Percentiles rank a stretch among this genome's conserved stretches.
These are phyloP conservation scores for Lutraria rhynchaena DNA, from an alignment of 1,140 invertebrate genomes.

Conservation along the genomic window DNA sequence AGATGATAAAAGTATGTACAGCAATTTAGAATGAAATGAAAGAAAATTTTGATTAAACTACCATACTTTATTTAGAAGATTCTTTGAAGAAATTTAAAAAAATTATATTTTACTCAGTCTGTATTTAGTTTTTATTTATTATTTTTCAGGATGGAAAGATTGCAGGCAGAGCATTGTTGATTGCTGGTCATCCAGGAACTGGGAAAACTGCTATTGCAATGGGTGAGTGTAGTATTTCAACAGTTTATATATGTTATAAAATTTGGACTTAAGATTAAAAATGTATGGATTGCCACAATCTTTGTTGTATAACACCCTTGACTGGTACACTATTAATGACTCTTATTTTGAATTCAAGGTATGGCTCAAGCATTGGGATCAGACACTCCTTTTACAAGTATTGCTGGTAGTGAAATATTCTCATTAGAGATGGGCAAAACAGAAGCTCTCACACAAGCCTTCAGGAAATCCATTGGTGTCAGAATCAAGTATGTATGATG, in stretches of 20 bases:
- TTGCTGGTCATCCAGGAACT: conserved; percentile 98
- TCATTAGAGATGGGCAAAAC: conserved; percentile 99
- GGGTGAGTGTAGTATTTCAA: conserved; percentile 82
- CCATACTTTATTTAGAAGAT: too few species aligned
- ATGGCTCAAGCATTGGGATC: conserved; percentile 96
- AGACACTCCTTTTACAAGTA: conserved; percentile 98
- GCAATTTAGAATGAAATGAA: too few species aligned
- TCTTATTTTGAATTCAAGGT: conserved; percentile 81
- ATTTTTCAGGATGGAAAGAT: conserved; percentile 98
- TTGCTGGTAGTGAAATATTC: conserved; percentile 99
- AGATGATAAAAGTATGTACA: conserved; percentile 93
- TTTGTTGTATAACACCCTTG: neutral
- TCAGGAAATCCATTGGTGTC: conserved; percentile 98
- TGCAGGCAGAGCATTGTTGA: conserved; percentile 96
- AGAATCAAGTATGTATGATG: conserved; percentile 92
- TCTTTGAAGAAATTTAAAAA: too few species aligned
- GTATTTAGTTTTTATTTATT: too few species aligned
- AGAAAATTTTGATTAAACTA: too few species aligned
- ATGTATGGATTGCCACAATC: conserved; percentile 7
- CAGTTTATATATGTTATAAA: neutral
- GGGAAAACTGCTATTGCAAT: conserved; percentile 99
- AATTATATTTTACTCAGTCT: too few species aligned
- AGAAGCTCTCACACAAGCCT: conserved; percentile 98
- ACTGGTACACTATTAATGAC: neutral
- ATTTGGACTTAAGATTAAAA: neutral